Percentiles rank a stretch among this genome's conserved stretches.
Evolutionary conservation across 1,140 invertebrate genomes (phyloP).

Genomic region (Hypsibius dujardini): DNA sequence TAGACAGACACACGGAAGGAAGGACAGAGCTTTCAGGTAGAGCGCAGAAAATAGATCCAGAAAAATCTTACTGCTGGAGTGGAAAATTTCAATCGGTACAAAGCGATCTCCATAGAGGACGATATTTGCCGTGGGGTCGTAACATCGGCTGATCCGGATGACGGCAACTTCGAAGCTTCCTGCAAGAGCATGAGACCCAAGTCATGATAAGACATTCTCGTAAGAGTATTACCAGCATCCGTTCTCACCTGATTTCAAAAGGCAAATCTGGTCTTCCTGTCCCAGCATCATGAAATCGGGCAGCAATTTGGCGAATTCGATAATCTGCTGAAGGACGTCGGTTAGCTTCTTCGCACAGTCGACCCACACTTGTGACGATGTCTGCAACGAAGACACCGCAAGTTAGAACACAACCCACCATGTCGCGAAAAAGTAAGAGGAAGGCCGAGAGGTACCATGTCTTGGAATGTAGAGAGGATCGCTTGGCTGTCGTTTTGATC

Average conservation of each 20-base stretch:
- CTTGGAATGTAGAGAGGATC: slow-evolving; percentile 36
- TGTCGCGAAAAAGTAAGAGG: slow-evolving; percentile 8
- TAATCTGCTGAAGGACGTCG: slow-evolving; percentile 86
- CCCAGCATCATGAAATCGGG: slow-evolving; percentile 93
- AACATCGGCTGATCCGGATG: slow-evolving; percentile 49
- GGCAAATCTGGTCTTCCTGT: slow-evolving; percentile 92
- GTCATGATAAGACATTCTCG: slow-evolving; percentile 18
- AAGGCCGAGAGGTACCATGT: slow-evolving; percentile 45
- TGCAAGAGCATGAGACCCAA: slow-evolving; percentile 32
- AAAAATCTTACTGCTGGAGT: background rate
- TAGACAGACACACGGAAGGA: too few species aligned
- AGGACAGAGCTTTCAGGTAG: slow-evolving; percentile 18
- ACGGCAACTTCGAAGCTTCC: slow-evolving; percentile 54
- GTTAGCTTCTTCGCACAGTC: slow-evolving; percentile 88
- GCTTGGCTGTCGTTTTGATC: background rate
- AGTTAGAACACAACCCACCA: slow-evolving; percentile 14
- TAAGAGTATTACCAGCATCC: background rate
- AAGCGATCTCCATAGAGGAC: slow-evolving; percentile 31
- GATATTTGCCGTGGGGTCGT: slow-evolving; percentile 62
- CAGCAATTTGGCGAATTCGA: slow-evolving; percentile 97
- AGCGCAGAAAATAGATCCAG: slow-evolving; percentile 14
- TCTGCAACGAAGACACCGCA: slow-evolving; percentile 17
- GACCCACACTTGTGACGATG: slow-evolving; percentile 59
- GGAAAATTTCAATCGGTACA: slow-evolving; percentile 30
- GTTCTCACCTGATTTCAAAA: slow-evolving; percentile 72